These are phyloP conservation scores for Palaemon carinicauda DNA, from an alignment of 1,140 invertebrate species.

Conservation along the genomic window DNA sequence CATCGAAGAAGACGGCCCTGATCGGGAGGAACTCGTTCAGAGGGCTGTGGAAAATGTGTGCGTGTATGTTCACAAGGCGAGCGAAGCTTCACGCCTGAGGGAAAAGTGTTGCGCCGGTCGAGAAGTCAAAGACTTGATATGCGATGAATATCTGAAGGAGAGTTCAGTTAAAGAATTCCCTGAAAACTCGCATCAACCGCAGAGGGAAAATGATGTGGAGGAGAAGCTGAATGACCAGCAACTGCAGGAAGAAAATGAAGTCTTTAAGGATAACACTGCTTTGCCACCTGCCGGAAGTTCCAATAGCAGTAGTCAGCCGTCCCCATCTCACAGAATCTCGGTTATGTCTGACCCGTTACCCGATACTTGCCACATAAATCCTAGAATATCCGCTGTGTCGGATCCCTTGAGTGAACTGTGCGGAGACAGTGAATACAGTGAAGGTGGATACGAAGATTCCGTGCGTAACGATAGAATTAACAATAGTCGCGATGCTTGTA, in stretches of 20 bases:
- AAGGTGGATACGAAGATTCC: constrained; percentile 16
- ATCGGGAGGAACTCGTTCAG: neutral
- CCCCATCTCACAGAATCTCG: constrained; percentile 52
- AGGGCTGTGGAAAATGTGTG: constrained; percentile 52
- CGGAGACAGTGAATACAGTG: constrained; percentile 37
- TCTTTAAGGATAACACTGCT: neutral
- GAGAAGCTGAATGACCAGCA: constrained; percentile 25
- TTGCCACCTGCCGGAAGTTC: constrained; percentile 26
- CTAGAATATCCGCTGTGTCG: constrained; percentile 53
- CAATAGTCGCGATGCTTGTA: neutral
- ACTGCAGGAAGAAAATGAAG: neutral
- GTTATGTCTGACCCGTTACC: constrained; percentile 57
- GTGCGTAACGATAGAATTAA: neutral
- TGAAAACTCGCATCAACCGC: constrained; percentile 26
- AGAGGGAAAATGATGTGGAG: constrained; percentile 53
- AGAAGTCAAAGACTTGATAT: constrained; percentile 42
- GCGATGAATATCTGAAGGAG: constrained; percentile 52
- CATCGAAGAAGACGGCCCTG: neutral
- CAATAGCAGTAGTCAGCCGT: constrained; percentile 54
- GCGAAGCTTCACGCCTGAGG: constrained; percentile 41
- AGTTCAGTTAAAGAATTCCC: constrained; percentile 32
- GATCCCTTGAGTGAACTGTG: constrained; percentile 52
- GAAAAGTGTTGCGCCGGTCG: constrained; percentile 47
- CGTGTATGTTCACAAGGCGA: constrained; percentile 42
- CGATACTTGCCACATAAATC: constrained; percentile 50